Evolutionary conservation across 2,797 vertebrate genomes (phyloP).

Genomic region (Alosa sapidissima): DNA sequence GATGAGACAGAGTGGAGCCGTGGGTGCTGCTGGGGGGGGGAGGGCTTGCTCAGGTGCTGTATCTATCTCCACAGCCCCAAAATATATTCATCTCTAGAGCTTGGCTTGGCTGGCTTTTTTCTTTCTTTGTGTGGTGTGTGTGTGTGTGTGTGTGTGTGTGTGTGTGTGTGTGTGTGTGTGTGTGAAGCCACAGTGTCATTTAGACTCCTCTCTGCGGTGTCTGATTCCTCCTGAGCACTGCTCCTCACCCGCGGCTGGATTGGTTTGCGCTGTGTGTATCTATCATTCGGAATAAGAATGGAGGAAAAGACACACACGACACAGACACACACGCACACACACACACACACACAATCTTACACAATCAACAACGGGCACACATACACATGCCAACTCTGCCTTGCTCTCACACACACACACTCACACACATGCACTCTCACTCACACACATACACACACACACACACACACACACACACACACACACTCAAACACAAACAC

Average conservation of each 20-base stretch:
- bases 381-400: neutral
- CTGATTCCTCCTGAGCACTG: neutral
- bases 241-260: neutral
- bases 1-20: neutral
- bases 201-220: neutral
- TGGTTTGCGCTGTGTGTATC: neutral
- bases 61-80: neutral
- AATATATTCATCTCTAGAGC: slow-evolving; percentile 1
- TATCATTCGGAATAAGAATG: neutral
- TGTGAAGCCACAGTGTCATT: neutral
- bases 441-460: neutral
- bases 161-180: neutral
- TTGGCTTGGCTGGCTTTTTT: neutral
- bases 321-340: neutral
- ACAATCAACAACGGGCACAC: neutral
- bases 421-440: neutral
- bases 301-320: slow-evolving; percentile 49
- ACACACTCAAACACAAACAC: neutral
- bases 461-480: neutral
- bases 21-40: neutral
- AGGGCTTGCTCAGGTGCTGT: neutral
- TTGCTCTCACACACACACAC: neutral
- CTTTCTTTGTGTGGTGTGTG: neutral
- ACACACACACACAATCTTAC: neutral
- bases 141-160: neutral